Evolutionary conservation across 2,797 vertebrate genomes (phyloP).

Genomic region (Acanthis flammea): DNA sequence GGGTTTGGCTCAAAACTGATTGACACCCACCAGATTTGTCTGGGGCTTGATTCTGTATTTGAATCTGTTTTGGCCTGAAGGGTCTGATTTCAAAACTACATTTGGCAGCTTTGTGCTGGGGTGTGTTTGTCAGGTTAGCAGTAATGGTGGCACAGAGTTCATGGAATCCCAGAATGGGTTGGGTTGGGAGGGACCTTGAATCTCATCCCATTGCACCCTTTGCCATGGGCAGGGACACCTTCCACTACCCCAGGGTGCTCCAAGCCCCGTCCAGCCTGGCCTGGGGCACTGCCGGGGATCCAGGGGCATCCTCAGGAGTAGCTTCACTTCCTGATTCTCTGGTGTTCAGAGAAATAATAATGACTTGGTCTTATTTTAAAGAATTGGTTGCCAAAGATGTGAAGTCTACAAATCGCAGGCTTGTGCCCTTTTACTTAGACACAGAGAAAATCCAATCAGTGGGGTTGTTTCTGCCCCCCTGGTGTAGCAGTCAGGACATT

Average conservation of each 20-base stretch:
- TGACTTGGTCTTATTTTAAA: background rate
- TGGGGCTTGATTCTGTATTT: background rate
- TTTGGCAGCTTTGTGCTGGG: background rate
- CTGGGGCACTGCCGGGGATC: background rate
- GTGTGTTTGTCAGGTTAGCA: background rate
- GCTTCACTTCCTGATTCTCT: background rate
- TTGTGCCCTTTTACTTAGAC: background rate
- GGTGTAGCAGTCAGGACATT: background rate
- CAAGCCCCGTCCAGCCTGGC: background rate
- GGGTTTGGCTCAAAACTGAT: background rate
- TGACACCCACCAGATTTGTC: background rate
- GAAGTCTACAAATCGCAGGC: background rate
- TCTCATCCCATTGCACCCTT: background rate
- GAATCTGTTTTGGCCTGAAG: background rate
- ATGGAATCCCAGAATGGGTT: background rate
- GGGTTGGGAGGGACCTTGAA: background rate
- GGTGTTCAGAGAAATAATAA: background rate
- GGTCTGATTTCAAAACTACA: background rate
- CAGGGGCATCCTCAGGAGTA: background rate
- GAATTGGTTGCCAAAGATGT: background rate
- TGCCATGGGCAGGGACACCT: background rate
- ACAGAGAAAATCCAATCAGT: background rate
- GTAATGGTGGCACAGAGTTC: background rate
- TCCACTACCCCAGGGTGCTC: fast-evolving
- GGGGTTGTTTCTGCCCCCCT: background rate